Evolutionary conservation across 2,113 vertebrate genomes (phyloP).

Genomic region (Ictalurus furcatus): DNA sequence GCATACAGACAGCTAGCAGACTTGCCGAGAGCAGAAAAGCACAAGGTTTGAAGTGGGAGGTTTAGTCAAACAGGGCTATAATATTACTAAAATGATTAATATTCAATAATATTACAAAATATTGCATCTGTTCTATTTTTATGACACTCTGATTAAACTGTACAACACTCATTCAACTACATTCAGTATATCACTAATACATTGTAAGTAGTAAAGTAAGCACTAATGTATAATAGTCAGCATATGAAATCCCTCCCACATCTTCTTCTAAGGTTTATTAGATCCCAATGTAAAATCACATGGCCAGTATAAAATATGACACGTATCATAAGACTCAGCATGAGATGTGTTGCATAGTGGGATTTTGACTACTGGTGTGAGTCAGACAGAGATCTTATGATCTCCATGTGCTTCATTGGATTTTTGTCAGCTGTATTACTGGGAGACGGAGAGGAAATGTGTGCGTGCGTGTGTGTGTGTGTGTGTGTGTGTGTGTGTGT

Average conservation of each 20-base stretch:
- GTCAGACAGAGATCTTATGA: conserved; percentile 67
- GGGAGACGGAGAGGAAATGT: conserved; percentile 18
- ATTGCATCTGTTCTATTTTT: neutral
- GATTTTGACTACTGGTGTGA: conserved; percentile 15
- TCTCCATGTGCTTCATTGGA: conserved; percentile 74
- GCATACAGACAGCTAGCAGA: conserved; percentile 13
- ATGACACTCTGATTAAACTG: neutral
- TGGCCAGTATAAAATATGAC: conserved; percentile 26
- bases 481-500: conserved; percentile 1
- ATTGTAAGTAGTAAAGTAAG: neutral
- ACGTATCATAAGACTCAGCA: conserved; percentile 46
- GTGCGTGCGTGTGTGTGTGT: conserved; percentile 2
- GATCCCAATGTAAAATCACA: conserved; percentile 34
- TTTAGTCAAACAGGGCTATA: neutral
- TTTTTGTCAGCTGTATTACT: conserved; percentile 72
- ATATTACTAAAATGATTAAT: neutral
- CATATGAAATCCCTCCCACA: neutral
- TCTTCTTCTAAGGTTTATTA: neutral
- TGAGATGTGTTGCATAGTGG: conserved; percentile 34
- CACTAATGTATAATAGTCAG: neutral
- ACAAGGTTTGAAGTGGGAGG: neutral
- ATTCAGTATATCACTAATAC: neutral
- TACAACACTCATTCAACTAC: neutral
- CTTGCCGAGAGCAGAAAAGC: neutral
- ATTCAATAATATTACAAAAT: neutral